These are phyloP conservation scores for Melinaea menophilus DNA, from an alignment of 2,888 invertebrate genomes.

Conservation along the genomic window DNA sequence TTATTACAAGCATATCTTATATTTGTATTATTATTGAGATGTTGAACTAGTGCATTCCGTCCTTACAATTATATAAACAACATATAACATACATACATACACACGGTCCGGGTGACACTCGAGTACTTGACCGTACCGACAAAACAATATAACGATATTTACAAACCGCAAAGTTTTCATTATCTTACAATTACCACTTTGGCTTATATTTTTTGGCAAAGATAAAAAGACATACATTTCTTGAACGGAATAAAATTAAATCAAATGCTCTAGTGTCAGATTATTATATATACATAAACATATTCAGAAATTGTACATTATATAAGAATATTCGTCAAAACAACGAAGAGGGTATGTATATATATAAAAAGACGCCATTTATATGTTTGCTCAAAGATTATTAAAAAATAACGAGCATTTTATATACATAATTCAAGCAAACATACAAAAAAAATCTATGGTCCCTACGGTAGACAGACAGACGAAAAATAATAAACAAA, in stretches of 20 bases:
- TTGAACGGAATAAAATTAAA: conserved; percentile 26
- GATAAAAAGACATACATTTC: conserved; percentile 42
- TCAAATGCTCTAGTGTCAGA: conserved; percentile 53
- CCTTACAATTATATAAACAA: no score
- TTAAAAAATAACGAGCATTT: conserved; percentile 10
- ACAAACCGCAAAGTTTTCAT: conserved; percentile 2
- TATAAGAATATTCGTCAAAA: conserved; percentile 56
- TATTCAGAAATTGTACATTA: conserved; percentile 52
- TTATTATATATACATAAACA: conserved; percentile 36
- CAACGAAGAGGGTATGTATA: conserved; percentile 51
- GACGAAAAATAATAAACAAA: background rate
- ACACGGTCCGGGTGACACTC: conserved; percentile 29
- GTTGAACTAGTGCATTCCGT: background rate
- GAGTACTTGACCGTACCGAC: conserved; percentile 43
- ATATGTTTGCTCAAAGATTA: conserved; percentile 42
- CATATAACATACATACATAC: conserved; percentile 4
- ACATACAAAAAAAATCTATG: conserved; percentile 61
- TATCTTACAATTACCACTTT: conserved; percentile 48
- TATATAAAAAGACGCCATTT: conserved; percentile 53
- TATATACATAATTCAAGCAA: conserved; percentile 37
- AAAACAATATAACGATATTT: conserved; percentile 11
- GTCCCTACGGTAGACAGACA: conserved; percentile 60
- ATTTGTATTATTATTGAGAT: background rate
- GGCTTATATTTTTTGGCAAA: conserved; percentile 70
- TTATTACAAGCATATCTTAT: background rate